Evolutionary conservation across 2,797 vertebrate species (phyloP).

Genomic region (Danio albolineatus): DNA sequence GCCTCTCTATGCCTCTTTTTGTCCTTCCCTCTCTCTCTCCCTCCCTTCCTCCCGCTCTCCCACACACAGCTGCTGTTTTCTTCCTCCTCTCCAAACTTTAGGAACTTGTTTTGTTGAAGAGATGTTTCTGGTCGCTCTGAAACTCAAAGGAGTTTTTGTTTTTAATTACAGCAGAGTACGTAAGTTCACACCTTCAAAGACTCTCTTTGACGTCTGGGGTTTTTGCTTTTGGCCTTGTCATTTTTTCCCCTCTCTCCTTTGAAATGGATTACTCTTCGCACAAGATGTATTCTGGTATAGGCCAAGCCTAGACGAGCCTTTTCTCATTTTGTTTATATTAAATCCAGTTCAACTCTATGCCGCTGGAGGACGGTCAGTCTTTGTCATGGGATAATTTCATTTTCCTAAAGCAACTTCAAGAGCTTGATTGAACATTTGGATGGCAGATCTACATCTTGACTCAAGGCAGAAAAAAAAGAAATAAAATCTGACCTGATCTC

Average conservation of each 20-base stretch:
- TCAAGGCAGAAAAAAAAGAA: conserved; percentile 22
- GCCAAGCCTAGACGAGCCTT: conserved; percentile 12
- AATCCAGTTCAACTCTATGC: conserved; percentile 4
- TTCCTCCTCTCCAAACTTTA: conserved; percentile 11
- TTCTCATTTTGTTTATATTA: conserved; percentile 16
- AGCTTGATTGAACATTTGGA: conserved; percentile 38
- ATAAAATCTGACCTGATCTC: conserved; percentile 41
- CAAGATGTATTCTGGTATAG: conserved; percentile 3
- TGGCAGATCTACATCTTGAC: conserved; percentile 13
- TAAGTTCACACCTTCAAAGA: conserved; percentile 24
- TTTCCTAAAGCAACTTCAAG: conserved; percentile 31
- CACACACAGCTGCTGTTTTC: conserved; percentile 22
- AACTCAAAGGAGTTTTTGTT: conserved; percentile 26
- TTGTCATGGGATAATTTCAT: conserved; percentile 33
- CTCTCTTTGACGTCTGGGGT: conserved; percentile 5
- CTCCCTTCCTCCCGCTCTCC: neutral
- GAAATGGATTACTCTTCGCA: conserved; percentile 4
- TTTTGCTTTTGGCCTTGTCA: neutral
- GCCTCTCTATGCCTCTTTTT: neutral
- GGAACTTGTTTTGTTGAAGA: conserved; percentile 17
- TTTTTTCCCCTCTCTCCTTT: neutral
- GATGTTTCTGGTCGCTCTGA: neutral
- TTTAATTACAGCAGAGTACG: conserved; percentile 16
- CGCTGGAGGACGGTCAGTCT: conserved; percentile 9
- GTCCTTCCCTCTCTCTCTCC: neutral